These are phyloP conservation scores for Habropoda laboriosa DNA, from an alignment of 1,140 invertebrate species.

Conservation along the genomic window DNA sequence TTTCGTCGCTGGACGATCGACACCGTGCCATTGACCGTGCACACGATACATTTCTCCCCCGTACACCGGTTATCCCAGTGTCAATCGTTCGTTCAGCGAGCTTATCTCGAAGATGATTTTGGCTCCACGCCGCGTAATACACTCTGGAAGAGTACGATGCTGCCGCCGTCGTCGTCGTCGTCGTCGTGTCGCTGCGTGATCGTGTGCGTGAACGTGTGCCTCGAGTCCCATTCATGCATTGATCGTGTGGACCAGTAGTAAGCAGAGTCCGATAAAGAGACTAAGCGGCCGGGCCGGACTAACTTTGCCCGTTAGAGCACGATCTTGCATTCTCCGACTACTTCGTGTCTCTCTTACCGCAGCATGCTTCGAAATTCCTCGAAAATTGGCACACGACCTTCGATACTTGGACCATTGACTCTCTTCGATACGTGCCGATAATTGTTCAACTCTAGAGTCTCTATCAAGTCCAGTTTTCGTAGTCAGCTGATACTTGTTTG, in stretches of 20 bases:
- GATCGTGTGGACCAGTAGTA: constrained; percentile 72
- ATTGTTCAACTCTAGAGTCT: background rate
- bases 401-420: background rate
- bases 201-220: constrained; percentile 19
- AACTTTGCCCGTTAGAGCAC: background rate
- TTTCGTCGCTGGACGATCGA: background rate
- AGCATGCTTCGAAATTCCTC: background rate
- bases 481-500: constrained; percentile 11
- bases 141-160: constrained; percentile 3
- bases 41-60: background rate
- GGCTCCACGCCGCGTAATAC: constrained; percentile 6
- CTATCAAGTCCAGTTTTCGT: no score
- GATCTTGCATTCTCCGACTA: background rate
- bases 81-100: constrained; percentile 19
- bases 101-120: constrained; percentile 7
- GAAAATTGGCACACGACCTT: background rate
- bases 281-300: constrained; percentile 6
- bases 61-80: constrained; percentile 9
- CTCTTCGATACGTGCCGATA: background rate
- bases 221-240: constrained; percentile 78
- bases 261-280: constrained; percentile 59
- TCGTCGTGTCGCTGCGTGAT: background rate
- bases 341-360: background rate
- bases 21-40: no score
- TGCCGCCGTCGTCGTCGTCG: background rate